A percentile compares a stretch with the other conserved stretches of the same genome.
These are phyloP conservation scores for Tethya wilhelma DNA, from an alignment of 37 sponge, comb jelly and placozoan genomes.

Conservation along the genomic window DNA sequence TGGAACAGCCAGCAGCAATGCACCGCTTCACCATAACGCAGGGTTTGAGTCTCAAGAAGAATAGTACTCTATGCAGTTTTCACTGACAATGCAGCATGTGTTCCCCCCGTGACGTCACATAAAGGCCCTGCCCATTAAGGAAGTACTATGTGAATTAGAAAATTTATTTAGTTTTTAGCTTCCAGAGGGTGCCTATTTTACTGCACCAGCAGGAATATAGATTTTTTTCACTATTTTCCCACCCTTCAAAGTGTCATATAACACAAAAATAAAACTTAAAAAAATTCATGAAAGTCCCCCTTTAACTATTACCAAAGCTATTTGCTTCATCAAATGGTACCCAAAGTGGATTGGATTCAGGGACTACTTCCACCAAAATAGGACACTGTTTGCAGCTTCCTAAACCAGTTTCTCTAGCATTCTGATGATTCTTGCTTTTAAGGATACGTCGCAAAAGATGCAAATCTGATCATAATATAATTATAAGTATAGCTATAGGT, in stretches of 20 bases:
- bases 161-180: background rate
- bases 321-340: too few relatives aligned
- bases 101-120: background rate
- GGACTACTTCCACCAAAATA: too few relatives aligned
- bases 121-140: background rate
- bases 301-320: too few relatives aligned
- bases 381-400: too few relatives aligned
- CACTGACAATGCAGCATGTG: background rate
- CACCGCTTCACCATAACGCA: background rate
- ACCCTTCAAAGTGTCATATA: background rate
- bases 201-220: background rate
- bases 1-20: too few relatives aligned
- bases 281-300: constrained; percentile 1
- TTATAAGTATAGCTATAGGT: too few relatives aligned
- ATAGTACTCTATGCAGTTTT: background rate
- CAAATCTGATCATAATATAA: too few relatives aligned
- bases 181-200: background rate
- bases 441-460: too few relatives aligned
- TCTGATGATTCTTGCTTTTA: too few relatives aligned
- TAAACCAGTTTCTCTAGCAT: too few relatives aligned
- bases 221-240: background rate
- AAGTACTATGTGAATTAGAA: background rate
- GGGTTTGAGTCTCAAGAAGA: background rate
- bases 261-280: background rate
- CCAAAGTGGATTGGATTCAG: too few relatives aligned